Evolutionary conservation across 2,888 invertebrate genomes (phyloP).

Genomic region (Acleris sparsana): DNA sequence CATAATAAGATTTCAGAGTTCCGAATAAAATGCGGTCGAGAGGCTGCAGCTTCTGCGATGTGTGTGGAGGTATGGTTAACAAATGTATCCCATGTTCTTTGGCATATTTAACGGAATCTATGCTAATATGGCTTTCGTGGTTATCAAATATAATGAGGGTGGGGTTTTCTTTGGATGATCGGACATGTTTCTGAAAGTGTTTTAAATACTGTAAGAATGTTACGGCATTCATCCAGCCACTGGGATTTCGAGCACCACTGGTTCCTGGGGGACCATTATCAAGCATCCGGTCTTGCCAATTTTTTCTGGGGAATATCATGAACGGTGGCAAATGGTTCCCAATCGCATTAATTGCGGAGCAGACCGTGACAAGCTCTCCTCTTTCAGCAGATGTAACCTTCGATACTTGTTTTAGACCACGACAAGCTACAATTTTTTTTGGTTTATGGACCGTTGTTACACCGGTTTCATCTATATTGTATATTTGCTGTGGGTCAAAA

Average conservation of each 20-base stretch:
- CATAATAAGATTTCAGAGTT: constrained; percentile 43
- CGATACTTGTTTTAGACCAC: constrained; percentile 56
- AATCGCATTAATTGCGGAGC: constrained; percentile 51
- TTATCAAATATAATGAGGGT: constrained; percentile 50
- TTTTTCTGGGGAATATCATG: constrained; percentile 55
- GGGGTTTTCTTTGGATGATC: constrained; percentile 43
- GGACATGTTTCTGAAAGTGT: constrained; percentile 49
- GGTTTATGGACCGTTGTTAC: constrained; percentile 25
- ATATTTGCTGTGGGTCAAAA: constrained; percentile 37
- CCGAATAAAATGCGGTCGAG: constrained; percentile 54
- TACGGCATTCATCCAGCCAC: constrained; percentile 52
- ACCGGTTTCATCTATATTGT: constrained; percentile 4
- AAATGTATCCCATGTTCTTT: constrained; percentile 57
- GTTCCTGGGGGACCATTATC: constrained; percentile 52
- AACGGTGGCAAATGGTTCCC: constrained; percentile 58
- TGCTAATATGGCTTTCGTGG: constrained; percentile 48
- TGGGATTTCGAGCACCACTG: constrained; percentile 47
- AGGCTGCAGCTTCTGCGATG: constrained; percentile 42
- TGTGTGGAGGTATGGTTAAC: constrained; percentile 56
- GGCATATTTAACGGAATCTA: constrained; percentile 47
- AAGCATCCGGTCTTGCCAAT: constrained; percentile 53
- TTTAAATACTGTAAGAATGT: constrained; percentile 47
- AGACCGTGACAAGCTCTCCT: constrained; percentile 51
- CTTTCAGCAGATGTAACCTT: constrained; percentile 57
- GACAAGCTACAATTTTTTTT: constrained; percentile 52